These are phyloP conservation scores for Muricea muricata DNA, from an alignment of 92 coral and sea anemone species.

Conservation along the genomic window DNA sequence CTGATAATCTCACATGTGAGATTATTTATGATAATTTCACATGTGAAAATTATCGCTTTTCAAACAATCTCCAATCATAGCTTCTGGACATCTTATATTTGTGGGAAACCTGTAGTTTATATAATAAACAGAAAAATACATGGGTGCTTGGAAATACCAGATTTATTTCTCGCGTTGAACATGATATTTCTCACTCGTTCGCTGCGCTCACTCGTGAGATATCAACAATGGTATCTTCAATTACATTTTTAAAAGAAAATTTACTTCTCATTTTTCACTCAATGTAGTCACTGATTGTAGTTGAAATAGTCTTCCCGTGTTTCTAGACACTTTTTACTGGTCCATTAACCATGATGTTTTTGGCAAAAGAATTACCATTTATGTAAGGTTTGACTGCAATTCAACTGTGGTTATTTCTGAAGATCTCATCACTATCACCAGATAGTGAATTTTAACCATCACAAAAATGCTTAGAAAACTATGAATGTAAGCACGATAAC, in stretches of 20 bases:
- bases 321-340: constrained; percentile 86
- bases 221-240: constrained; percentile 79
- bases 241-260: not conserved
- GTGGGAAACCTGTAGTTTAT: too few relatives aligned
- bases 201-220: constrained; percentile 75
- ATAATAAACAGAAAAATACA: not conserved
- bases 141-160: constrained; percentile 66
- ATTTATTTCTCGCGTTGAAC: constrained; percentile 73
- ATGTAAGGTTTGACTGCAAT: constrained; percentile 46
- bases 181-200: constrained; percentile 48
- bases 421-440: too few relatives aligned
- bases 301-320: not conserved
- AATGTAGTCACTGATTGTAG: too few relatives aligned
- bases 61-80: too few relatives aligned
- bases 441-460: too few relatives aligned
- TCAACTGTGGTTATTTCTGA: too few relatives aligned
- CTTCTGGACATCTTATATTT: too few relatives aligned
- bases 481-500: too few relatives aligned
- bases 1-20: too few relatives aligned
- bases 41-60: too few relatives aligned
- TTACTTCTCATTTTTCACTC: not conserved
- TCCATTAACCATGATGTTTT: constrained; percentile 73
- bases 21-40: too few relatives aligned
- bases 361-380: constrained; percentile 61
- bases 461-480: too few relatives aligned